Base-by-base conservation (phyloP, 2,888 invertebrate species). In the Leptura quadrifasciata region DNA sequence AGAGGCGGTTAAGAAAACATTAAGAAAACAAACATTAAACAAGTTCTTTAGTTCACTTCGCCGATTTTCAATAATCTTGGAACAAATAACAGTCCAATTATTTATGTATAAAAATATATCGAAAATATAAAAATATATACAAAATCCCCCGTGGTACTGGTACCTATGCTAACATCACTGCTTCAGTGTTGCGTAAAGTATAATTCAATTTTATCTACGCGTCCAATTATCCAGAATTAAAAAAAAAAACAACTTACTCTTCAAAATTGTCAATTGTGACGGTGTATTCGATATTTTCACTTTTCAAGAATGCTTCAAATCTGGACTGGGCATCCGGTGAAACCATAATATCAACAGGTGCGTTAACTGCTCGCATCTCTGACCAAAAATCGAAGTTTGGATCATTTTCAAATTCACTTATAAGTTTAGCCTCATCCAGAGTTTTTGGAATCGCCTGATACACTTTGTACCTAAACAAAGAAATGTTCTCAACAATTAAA, bases 381-480 rank as follows among this genome's bases (percentile, higher is more conserved):
- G 77, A 77, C 84, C 86, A 85, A 75, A 86, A 82, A 70, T 86
- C 85, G 64, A 83, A 70, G 61, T 82, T 72, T 20, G 76, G 57
- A 15, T 78, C 70, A 1, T 83, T 77, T 47, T 76, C 61, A 20
- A 89, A 64, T 1, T 83, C 72, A 0, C 80, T 81, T 12, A 90
- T 77, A 0, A 85, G 76, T 8, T 84, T 79, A 15, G 87, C 84
- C 74, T 90, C 87, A 0, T 85, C 86, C 15, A 79, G 72, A 3
- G 84, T 85, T 2, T 86, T 72, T 1, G 89, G 88, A n/a, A 78
- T 83, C 1, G 90, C 82, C 70, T 83, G 88, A 82, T 88, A 90
- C 55, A 90, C 88, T 80, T 89, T 90, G 85, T 85, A 86, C 74
- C 88, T 88, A 81, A 31, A 76, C 79, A 15, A 47, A 20, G 6